Base-by-base conservation (phyloP, 2,113 vertebrate genomes). In the Australoheros scitulus region DNA sequence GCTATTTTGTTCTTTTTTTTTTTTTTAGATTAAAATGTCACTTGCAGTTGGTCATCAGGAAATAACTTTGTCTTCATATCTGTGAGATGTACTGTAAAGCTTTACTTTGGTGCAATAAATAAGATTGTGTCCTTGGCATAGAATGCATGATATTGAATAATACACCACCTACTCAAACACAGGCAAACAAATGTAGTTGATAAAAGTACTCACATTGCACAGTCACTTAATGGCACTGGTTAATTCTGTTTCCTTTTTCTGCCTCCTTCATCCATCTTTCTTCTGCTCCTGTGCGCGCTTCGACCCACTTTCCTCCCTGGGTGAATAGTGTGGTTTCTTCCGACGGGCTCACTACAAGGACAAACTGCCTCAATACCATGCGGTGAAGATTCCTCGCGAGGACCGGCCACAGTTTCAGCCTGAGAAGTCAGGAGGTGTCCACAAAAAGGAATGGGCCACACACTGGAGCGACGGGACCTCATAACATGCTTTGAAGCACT, bases 241-340 rank as follows among this genome's bases (percentile, higher is more conserved):
- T 79, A 41, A 85, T 74, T 60, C 5, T 61, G 11, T 52, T 38
- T 52, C 26, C 43, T 79, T 11, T 14, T 15, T 55, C 50, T 84
- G 6, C 11, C 43, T n/a, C n/a, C 56, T 18, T 11, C 47, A 72
- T 79, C 29, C 32, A 3, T 24, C 47, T 15, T 8, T 32, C 24
- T 18, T 55, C 38, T 52, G 20, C 6, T 61, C 0, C 5, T 68
- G 41, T 47, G 7, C 43, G 65, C 24, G 29, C 65, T 3, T 11
- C 11, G 17, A 52, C 17, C 68, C 38, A 13, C 38, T 34, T 10
- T 61, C 56, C 43, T 41, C 41, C 2, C 58, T 77, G 64, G 26
- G 22, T 15, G 43, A 5, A n/a, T 82, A 99, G 98, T 93, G 97
- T 92, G 98, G 98, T 38, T 99, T 99, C 90, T 98, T 99, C 95